Percentiles rank a stretch among this genome's conserved stretches.
Conservation (phyloP, 2,888 invertebrate species). For the Drosophila crucigera region DNA sequence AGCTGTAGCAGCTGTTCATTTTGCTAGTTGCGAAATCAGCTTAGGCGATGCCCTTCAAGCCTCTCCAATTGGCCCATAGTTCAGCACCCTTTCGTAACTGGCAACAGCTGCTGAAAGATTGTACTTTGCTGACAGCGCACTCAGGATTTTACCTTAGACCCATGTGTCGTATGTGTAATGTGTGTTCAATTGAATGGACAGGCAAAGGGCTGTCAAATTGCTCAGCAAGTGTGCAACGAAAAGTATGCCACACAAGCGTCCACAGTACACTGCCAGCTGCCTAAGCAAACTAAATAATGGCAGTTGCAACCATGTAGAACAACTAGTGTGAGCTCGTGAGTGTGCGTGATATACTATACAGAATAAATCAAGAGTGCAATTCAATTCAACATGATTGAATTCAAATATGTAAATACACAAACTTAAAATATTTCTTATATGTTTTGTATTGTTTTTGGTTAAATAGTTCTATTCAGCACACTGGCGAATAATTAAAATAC, state of each 20-base stretch:
- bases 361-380: background rate
- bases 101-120: constrained; percentile 57
- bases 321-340: background rate
- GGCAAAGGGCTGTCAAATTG: constrained; percentile 52
- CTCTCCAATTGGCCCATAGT: background rate
- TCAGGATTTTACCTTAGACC: constrained; percentile 50
- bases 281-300: constrained; percentile 5
- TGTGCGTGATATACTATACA: background rate
- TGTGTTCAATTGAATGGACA: constrained; percentile 66
- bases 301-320: constrained; percentile 6
- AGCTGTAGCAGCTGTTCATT: constrained; percentile 48
- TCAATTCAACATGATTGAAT: background rate
- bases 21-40: constrained; percentile 55
- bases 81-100: constrained; percentile 1
- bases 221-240: constrained; percentile 23
- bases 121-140: constrained; percentile 56
- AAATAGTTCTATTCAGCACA: background rate
- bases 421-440: background rate
- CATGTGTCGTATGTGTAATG: constrained; percentile 65
- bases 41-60: constrained; percentile 18
- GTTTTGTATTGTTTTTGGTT: background rate
- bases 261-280: constrained; percentile 28
- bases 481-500: background rate
- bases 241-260: constrained; percentile 12
- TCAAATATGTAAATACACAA: background rate